Percentiles rank a stretch among this genome's conserved stretches.
phyloP scores from a whole-genome alignment of 2,797 vertebrate genomes.

The Erethizon dorsatum region DNA sequence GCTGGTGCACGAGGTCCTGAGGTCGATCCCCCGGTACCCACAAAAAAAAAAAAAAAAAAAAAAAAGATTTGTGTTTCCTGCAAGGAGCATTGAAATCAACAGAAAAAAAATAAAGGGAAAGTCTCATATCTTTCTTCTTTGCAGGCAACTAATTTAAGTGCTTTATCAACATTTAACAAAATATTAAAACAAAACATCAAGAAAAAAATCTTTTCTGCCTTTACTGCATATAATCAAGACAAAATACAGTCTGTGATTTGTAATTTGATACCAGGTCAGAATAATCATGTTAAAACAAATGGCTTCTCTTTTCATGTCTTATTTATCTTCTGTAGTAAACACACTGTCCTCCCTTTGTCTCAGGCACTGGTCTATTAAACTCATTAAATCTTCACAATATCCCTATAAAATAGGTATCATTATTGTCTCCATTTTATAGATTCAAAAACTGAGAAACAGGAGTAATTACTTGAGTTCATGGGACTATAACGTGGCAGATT shows the following conservation, averaged over 20 bases:
- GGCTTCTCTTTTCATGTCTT: background rate
- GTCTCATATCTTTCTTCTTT: background rate
- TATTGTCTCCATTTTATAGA: background rate
- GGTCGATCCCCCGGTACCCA: too few relatives aligned
- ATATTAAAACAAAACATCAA: constrained; percentile 18
- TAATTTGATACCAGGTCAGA: background rate
- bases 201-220: background rate
- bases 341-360: background rate
- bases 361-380: background rate
- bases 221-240: background rate
- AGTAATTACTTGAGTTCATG: background rate
- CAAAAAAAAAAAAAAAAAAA: too few relatives aligned
- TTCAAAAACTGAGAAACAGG: background rate
- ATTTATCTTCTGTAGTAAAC: background rate
- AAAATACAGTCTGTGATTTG: background rate
- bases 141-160: constrained; percentile 9
- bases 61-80: background rate
- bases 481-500: background rate
- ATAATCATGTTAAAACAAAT: constrained; percentile 18
- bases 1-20: too few relatives aligned
- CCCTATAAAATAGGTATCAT: background rate
- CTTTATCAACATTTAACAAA: constrained; percentile 4
- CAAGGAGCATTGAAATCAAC: background rate
- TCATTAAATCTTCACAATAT: background rate
- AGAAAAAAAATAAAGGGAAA: background rate